Base-by-base conservation (phyloP, 2,797 vertebrate genomes). In the Eulemur mongoz region DNA sequence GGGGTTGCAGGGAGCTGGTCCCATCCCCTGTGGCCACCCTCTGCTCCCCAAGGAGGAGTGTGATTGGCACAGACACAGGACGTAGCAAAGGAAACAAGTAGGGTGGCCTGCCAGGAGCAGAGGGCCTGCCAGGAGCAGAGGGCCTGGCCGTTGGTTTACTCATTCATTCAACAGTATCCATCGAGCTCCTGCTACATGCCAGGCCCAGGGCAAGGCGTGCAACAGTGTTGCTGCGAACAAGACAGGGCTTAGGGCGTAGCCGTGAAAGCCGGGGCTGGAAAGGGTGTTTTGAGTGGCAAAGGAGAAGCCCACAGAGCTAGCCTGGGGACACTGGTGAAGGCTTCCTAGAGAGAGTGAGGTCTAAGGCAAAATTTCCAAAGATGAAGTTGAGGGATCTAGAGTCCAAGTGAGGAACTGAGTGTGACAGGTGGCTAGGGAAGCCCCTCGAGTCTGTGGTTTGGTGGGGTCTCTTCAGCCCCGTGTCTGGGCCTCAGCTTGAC, bases 331-430 rank as follows among this genome's bases (percentile, higher is more conserved):
- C 14, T 3, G 18, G n/a, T 7, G 20, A 45, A 48, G 32, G 30
- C 43, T 79, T 85, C 78, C 40, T 67, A n/a, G 65, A 6, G 38
- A 17, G 5, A n/a, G 35, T 3, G 48, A 93, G 70, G 32, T 54
- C 52, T 85, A 73, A 70, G n/a, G 57, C 27, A 40, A 67, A 73
- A 38, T 96, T 61, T 75, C 72, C 52, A 59, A 35, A 72, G 32
- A 54, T 4, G 18, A 70, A 63, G 57, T 8, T 22, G 78, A 40
- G 40, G 48, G 35, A 4, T 17, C n/a, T 3, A 8, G 87, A 30
- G 67, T 48, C 20, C 48, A 69, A 12, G 23, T 32, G 7, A 52
- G 75, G 52, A 54, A 35, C 0, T 27, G 72, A 14, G n/a, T 65
- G 22, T 30, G 85, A n/a, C 1, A 1, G 52, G 48, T 23, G 10